These are phyloP conservation scores for Lepus timidus DNA, from an alignment of 2,113 vertebrate species.

Conservation along the genomic window DNA sequence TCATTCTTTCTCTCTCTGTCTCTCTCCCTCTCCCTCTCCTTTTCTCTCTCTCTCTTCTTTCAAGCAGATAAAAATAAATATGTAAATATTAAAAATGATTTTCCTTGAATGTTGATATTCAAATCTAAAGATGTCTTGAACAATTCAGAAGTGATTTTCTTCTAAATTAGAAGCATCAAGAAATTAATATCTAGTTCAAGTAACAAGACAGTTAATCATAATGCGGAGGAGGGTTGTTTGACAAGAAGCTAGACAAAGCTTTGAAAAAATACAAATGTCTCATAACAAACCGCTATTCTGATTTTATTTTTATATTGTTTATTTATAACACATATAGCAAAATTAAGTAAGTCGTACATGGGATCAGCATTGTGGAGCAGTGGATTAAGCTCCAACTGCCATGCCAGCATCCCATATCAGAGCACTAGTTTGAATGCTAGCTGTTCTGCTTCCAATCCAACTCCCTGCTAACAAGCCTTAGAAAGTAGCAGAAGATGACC, in stretches of 20 bases:
- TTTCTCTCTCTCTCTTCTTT: too few relatives aligned
- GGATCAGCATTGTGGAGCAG: too few relatives aligned
- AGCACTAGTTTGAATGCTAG: too few relatives aligned
- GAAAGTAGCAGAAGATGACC: too few relatives aligned
- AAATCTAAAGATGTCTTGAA: neutral
- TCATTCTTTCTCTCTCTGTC: too few relatives aligned
- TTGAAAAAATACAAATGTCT: neutral
- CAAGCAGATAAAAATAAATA: too few relatives aligned
- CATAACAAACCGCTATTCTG: neutral
- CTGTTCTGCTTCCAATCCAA: too few relatives aligned
- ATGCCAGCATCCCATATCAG: too few relatives aligned
- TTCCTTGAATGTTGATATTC: neutral
- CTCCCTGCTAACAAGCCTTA: too few relatives aligned
- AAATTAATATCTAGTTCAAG: neutral
- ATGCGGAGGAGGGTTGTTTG: neutral
- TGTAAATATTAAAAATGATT: neutral
- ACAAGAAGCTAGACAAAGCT: neutral
- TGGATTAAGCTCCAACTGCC: too few relatives aligned
- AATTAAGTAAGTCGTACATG: neutral
- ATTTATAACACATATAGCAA: neutral
- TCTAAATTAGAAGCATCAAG: neutral
- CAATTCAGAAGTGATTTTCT: constrained; percentile 30
- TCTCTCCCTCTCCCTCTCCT: too few relatives aligned
- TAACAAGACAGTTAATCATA: neutral
- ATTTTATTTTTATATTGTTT: constrained; percentile 24